These are phyloP conservation scores for Cyprinodon diabolis DNA, from an alignment of 2,797 vertebrate species.

Conservation along the genomic window DNA sequence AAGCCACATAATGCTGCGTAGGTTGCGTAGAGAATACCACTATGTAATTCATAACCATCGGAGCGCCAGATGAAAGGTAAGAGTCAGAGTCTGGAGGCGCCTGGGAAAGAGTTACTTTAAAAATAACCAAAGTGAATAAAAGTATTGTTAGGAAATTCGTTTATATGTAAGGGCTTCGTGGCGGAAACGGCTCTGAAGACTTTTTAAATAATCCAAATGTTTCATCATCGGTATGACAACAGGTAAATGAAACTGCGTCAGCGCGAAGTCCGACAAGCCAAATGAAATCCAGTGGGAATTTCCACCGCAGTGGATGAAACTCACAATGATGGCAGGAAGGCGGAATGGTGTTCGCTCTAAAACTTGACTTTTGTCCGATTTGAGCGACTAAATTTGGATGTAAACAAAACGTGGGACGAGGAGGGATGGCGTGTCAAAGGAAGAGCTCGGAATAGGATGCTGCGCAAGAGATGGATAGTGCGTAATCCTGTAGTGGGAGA, in stretches of 20 bases:
- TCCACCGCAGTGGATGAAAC: constrained; percentile 60
- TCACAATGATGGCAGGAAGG: constrained; percentile 18
- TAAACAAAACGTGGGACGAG: constrained; percentile 65
- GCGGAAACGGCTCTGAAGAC: constrained; percentile 6
- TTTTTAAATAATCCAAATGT: constrained; percentile 35
- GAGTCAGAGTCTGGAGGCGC: constrained; percentile 34
- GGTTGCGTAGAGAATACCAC: constrained; percentile 68
- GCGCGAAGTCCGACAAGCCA: constrained; percentile 61
- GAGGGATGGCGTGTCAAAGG: constrained; percentile 65
- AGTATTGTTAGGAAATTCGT: not conserved
- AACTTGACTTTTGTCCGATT: constrained; percentile 28
- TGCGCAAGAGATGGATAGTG: constrained; percentile 78
- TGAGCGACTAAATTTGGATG: constrained; percentile 39
- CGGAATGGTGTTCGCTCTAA: constrained; percentile 1
- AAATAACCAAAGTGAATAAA: constrained; percentile 26
- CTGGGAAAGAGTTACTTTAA: constrained; percentile 33
- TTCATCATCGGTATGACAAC: constrained; percentile 71
- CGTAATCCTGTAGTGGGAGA: constrained; percentile 70
- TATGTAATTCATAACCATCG: constrained; percentile 58
- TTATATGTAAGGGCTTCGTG: not conserved
- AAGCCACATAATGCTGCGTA: constrained; percentile 60
- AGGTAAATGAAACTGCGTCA: constrained; percentile 86
- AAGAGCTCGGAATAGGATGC: constrained; percentile 75
- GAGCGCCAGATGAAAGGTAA: constrained; percentile 31
- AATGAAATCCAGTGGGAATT: constrained; percentile 69